Evolutionary conservation across 2,888 invertebrate genomes (phyloP).

Genomic region (Marasmarcha lunaedactyla): DNA sequence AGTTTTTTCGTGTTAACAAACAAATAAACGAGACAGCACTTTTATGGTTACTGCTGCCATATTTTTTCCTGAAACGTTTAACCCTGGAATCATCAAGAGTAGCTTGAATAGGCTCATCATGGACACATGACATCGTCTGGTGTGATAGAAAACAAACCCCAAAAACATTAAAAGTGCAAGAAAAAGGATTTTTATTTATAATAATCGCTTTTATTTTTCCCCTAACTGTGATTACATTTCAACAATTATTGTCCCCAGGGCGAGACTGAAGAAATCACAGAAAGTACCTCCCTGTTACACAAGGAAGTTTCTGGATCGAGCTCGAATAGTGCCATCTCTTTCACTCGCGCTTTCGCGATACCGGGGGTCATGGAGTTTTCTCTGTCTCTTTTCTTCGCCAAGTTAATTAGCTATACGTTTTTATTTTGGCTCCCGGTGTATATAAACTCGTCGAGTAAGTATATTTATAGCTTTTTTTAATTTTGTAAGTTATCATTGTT

Average conservation of each 20-base stretch:
- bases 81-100: too few relatives aligned
- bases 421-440: constrained; percentile 96
- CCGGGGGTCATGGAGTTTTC: constrained; percentile 96
- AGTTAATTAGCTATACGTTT: constrained; percentile 96
- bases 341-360: constrained; percentile 82
- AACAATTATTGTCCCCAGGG: background rate
- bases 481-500: background rate
- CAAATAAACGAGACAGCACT: too few relatives aligned
- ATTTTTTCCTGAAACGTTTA: too few relatives aligned
- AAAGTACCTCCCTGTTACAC: constrained; percentile 50
- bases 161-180: too few relatives aligned
- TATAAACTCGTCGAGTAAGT: constrained; percentile 87
- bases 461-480: constrained; percentile 2
- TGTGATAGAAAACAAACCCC: too few relatives aligned
- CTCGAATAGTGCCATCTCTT: constrained; percentile 76
- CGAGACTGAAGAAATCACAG: constrained; percentile 26
- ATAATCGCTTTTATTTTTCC: too few relatives aligned
- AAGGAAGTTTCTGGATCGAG: constrained; percentile 71
- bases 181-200: too few relatives aligned
- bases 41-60: too few relatives aligned
- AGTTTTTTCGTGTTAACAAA: too few relatives aligned
- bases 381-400: constrained; percentile 93
- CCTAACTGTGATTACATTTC: too few relatives aligned
- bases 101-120: too few relatives aligned
- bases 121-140: too few relatives aligned